Base-by-base conservation (phyloP, 2,797 vertebrate species). In the Coregonus ussuriensis region DNA sequence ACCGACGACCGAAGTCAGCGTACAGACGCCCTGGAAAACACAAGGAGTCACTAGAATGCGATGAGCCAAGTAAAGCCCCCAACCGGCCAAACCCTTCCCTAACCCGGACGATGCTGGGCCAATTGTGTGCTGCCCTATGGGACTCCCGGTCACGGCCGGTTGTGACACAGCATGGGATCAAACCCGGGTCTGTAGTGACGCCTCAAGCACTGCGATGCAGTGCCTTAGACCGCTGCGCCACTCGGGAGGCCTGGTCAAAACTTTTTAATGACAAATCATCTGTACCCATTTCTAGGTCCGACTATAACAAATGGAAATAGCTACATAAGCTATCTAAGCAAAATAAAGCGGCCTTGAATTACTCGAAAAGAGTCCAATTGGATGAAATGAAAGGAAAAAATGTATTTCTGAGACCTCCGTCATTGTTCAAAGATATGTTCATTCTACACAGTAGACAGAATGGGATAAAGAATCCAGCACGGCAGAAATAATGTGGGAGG, bases 401-500 rank as follows among this genome's bases (percentile, higher is more conserved):
- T 63, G 21, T 29, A 29, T 29, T 63, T 25, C 59, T 63, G 59
- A 63, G 59, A 25, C 59, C 59, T n/a, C 59, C 9, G 9, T 63
- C 59, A 63, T 63, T 63, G 59, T 63, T 63, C 59, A 63, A 25
- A 29, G 59, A 63, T 25, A 25, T 25, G 21, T 11, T 25, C 59
- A 63, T 63, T 63, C 59, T 63, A 63, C 3, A 63, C 21, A 21
- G 21, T 18, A 63, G 59, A 63, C 41, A 47, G 9, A 47, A 47
- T 63, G 59, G 59, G 21, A 21, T 11, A 25, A 25, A 63, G 21
- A 63, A 63, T 63, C 59, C 21, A 63, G 21, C 59, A 63, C 9
- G 37, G 29, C 37, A 15, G 68, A 31, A 59, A 66, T 62, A 31
- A 67, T 29, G 74, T 25, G n/a, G 59, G 79, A 72, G 63, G 35